phyloP scores from a whole-genome alignment of 2,113 vertebrate species.

The Seriola rivoliana region DNA sequence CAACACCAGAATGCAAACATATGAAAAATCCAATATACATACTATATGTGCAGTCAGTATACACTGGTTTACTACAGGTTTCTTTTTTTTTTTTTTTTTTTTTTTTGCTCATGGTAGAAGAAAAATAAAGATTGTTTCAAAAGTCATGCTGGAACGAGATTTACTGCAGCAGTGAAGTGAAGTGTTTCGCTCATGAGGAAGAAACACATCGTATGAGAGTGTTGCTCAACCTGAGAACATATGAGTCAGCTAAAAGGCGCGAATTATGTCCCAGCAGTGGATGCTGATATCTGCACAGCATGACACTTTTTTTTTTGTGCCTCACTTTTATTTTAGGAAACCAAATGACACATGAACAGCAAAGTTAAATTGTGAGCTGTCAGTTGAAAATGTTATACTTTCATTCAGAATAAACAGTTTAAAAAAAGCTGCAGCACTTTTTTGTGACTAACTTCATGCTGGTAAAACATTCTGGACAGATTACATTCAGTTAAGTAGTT shows the following conservation, averaged over 20 bases:
- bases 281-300: conserved; percentile 42
- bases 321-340: conserved; percentile 43
- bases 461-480: conserved; percentile 10
- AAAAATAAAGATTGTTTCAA: conserved; percentile 47
- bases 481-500: conserved; percentile 36
- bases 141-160: conserved; percentile 73
- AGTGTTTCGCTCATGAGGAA: conserved; percentile 44
- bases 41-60: conserved; percentile 77
- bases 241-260: conserved; percentile 62
- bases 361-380: conserved; percentile 13
- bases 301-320: background rate
- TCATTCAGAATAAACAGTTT: background rate
- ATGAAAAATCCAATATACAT: conserved; percentile 73
- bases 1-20: conserved; percentile 70
- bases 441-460: conserved; percentile 7
- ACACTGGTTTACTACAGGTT: conserved; percentile 55
- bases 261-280: conserved; percentile 45
- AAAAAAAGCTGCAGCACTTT: conserved; percentile 31
- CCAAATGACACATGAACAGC: conserved; percentile 50
- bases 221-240: conserved; percentile 82
- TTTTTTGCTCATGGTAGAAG: conserved; percentile 58
- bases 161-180: conserved; percentile 53
- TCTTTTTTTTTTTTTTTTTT: conserved; percentile 37
- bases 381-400: conserved; percentile 18
- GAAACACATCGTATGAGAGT: conserved; percentile 56